Evolutionary conservation across 2,888 invertebrate species (phyloP), one percentile per base, ranked within the genome.

Genomic region (Mechanitis messenoides): DNA sequence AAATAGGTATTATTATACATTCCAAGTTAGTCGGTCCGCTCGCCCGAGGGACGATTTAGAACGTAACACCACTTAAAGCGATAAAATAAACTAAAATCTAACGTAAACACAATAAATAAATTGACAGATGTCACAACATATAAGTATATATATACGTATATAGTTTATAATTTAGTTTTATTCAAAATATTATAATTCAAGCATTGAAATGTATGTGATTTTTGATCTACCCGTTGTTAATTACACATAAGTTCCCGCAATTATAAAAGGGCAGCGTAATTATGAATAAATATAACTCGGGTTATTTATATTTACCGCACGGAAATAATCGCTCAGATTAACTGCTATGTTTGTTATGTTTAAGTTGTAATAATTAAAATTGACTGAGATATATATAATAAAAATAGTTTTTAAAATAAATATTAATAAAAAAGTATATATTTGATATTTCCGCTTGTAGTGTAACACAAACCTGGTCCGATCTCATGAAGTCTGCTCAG

Each of bases 1-100:
- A 80, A 80, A 79, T 79, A 79, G 77, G 77, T 77, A 77, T 80
- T 78, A 79, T 79, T 78, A 80, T 74, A 76, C 73, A 75, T 73
- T 75, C 66, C 71, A 59, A 67, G 75, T 75, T 75, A 72, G 74
- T 74, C 73, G 77, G 75, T 71, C 59, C 56, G 65, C 71, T 65
- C 64, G 70, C 74, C 74, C 72, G 71, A 71, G 73, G 75, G 74
- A 78, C 74, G 74, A 73, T 66, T 76, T 70, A 74, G 57, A 69
- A 67, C 63, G 56, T 68, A 66, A 53, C 28, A 62, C 74, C 78
- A 77, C 61, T 53, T 50, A 53, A 46, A 64, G 61, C 59, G 57
- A 62, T 20, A 38, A 46, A 58, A 71, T 61, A 65, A 57, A 57
- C 35, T 53, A 12, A 33, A n/a, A 45, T 9, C 11, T 42, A 9